phyloP scores from a whole-genome alignment of 2,888 invertebrate species.

The Harpalus rubripes region DNA sequence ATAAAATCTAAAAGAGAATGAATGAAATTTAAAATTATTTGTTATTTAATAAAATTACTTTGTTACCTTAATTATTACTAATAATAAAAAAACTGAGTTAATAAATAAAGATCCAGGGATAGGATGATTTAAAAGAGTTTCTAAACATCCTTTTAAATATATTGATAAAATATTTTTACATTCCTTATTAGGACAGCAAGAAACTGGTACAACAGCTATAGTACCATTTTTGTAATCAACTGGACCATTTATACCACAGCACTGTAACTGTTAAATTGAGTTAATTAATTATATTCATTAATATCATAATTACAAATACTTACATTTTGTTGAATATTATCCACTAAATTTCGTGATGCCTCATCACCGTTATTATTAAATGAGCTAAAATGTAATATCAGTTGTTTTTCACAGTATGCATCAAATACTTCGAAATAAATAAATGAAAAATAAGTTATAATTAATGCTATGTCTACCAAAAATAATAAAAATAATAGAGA shows the following conservation, averaged over 20 bases:
- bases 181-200: slow-evolving; percentile 52
- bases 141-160: slow-evolving; percentile 57
- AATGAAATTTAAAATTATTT: neutral
- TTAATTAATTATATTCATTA: neutral
- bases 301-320: slow-evolving; percentile 3
- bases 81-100: slow-evolving; percentile 12
- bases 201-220: slow-evolving; percentile 23
- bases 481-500: slow-evolving; percentile 40
- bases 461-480: slow-evolving; percentile 49
- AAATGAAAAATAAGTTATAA: slow-evolving; percentile 47
- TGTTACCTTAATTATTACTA: slow-evolving; percentile 39
- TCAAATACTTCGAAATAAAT: slow-evolving; percentile 26
- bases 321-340: slow-evolving; percentile 61
- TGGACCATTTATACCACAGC: slow-evolving; percentile 56
- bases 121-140: slow-evolving; percentile 23
- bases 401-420: slow-evolving; percentile 31
- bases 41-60: neutral
- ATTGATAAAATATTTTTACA: slow-evolving; percentile 58
- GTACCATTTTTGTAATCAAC: slow-evolving; percentile 50
- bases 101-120: slow-evolving; percentile 40
- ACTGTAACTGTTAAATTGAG: slow-evolving; percentile 50
- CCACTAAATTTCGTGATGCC: slow-evolving; percentile 29
- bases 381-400: slow-evolving; percentile 49
- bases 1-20: slow-evolving; percentile 48
- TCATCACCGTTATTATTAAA: neutral